These are phyloP conservation scores for Dermatemys mawii DNA, from an alignment of 2,113 vertebrate genomes.

Conservation along the genomic window DNA sequence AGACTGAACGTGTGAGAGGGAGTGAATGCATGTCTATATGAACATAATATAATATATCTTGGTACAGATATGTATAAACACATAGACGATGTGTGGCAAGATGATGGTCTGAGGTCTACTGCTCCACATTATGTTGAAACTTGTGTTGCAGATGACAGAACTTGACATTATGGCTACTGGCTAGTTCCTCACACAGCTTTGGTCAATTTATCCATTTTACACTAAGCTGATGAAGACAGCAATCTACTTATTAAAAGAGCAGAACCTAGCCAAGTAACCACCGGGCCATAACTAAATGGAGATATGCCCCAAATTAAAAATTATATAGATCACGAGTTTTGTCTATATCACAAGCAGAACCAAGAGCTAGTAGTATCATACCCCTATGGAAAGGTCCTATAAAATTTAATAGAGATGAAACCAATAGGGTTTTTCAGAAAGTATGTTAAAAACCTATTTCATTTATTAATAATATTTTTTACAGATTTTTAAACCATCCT, in stretches of 20 bases:
- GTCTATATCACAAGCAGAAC: not conserved
- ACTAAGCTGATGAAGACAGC: not conserved
- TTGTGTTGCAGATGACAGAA: not conserved
- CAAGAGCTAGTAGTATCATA: not conserved
- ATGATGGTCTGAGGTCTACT: not conserved
- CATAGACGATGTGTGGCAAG: not conserved
- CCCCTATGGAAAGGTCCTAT: not conserved
- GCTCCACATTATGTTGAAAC: not conserved
- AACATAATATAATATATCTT: not conserved
- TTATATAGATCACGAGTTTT: not conserved
- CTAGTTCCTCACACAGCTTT: not conserved
- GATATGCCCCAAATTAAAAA: not conserved
- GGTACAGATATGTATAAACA: not conserved
- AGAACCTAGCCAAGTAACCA: not conserved
- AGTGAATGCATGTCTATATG: not conserved
- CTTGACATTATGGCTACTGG: not conserved
- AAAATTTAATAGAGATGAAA: not conserved
- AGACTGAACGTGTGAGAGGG: not conserved
- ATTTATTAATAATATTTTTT: not conserved
- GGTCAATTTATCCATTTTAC: not conserved
- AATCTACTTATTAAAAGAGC: not conserved
- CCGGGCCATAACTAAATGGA: not conserved
- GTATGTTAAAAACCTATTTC: not conserved
- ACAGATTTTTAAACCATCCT: not conserved
- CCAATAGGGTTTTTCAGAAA: not conserved